phyloP scores from a whole-genome alignment of 2,888 invertebrate genomes.

The Nomada flava region DNA sequence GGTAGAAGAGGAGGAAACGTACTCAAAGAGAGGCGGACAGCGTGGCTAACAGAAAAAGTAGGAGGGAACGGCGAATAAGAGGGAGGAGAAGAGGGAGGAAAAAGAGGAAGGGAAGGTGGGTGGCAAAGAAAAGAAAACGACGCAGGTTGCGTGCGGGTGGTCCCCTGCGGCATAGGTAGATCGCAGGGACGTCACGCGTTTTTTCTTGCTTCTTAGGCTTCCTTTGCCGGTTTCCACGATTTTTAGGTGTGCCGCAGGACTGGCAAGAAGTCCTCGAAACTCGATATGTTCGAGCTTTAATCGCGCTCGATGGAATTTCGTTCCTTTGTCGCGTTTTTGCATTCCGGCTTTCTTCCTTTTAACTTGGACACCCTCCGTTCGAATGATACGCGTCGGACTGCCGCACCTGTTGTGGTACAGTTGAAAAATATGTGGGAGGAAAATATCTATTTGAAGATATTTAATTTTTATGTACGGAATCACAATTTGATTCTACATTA shows the following conservation, averaged over 20 bases:
- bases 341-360: background rate
- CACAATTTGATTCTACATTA: no score
- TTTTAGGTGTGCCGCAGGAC: slow-evolving; percentile 21
- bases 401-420: no score
- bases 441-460: no score
- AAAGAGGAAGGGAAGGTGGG: slow-evolving; percentile 65
- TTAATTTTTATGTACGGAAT: no score
- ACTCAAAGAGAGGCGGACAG: slow-evolving; percentile 71
- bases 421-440: no score
- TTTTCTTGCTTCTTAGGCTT: slow-evolving; percentile 70
- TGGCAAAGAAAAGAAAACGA: slow-evolving; percentile 71
- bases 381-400: no score
- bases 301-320: slow-evolving; percentile 27
- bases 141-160: slow-evolving; percentile 81
- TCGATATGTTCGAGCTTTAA: slow-evolving; percentile 34
- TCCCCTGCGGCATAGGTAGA: slow-evolving; percentile 79
- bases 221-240: slow-evolving; percentile 53
- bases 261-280: slow-evolving; percentile 24
- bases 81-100: slow-evolving; percentile 55
- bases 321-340: background rate
- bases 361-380: no score
- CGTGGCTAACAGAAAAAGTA: slow-evolving; percentile 62
- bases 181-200: slow-evolving; percentile 76
- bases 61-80: slow-evolving; percentile 19
- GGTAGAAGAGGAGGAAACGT: slow-evolving; percentile 67